Base-by-base conservation (phyloP, 2,797 vertebrate species). In the Hemibagrus guttatus region DNA sequence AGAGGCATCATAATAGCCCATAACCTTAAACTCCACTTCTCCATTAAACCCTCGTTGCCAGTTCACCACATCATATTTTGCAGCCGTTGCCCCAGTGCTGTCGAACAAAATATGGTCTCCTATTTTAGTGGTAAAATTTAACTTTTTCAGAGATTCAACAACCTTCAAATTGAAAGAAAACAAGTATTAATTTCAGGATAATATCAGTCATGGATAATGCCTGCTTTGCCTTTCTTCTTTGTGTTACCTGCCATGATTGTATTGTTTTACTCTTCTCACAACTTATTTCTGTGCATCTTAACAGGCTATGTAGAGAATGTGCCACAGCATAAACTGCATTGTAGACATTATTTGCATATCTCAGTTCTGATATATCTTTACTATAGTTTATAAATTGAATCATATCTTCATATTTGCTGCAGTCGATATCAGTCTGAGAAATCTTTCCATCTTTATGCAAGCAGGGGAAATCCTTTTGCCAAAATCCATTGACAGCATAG, bases 21-120 rank as follows among this genome's bases (percentile, higher is more conserved):
- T 93, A 46, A 93, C 89, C 90, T 91, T 93, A 82, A 95, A 95
- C 75, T 92, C 88, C 56, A 95, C 89, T 0, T 84, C 91, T 69
- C 91, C 91, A 11, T 92, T 89, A 6, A 90, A 49, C 74, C 91
- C 91, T 13, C 42, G 91, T 83, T 95, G 94, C 95, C 95, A 95
- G 91, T 95, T 96, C 68, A 95, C 91, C 86, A 95, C 92, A 61
- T 96, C 94, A 83, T 95, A 96, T 28, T 59, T 92, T 81, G 94
- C 94, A 31, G 91, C 88, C 12, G 93, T 88, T 54, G 94, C 91
- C 58, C 94, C 95, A 0, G 93, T 94, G 78, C 85, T 92, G 79
- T 95, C 95, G 89, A 96, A 96, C 92, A 93, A 95, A 49, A 95
- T 92, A 49, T 71, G 81, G 17, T 95, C 95, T 8, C 92, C 93